Evolutionary conservation across 1,140 invertebrate species (phyloP).

Genomic region (Argopecten irradians): DNA sequence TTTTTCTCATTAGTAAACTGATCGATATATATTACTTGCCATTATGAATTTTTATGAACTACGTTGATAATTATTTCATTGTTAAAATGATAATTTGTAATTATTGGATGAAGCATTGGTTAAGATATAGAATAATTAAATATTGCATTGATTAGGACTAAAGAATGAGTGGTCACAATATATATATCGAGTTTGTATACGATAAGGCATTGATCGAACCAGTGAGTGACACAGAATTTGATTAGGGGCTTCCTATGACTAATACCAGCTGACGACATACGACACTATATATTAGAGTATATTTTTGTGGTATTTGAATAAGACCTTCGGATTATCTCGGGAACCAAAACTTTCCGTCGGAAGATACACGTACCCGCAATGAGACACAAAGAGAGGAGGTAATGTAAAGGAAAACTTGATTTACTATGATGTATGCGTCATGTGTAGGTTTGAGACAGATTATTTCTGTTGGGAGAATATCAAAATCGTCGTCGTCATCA

Average conservation of each 20-base stretch:
- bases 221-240: background rate
- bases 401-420: too few relatives aligned
- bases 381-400: background rate
- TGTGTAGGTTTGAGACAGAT: too few relatives aligned
- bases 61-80: background rate
- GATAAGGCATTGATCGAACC: background rate
- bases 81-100: too few relatives aligned
- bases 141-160: too few relatives aligned
- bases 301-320: background rate
- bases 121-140: too few relatives aligned
- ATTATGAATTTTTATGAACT: background rate
- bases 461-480: too few relatives aligned
- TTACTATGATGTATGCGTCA: too few relatives aligned
- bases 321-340: background rate
- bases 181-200: too few relatives aligned
- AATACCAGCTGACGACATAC: background rate
- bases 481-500: too few relatives aligned
- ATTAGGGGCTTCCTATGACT: background rate
- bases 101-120: too few relatives aligned
- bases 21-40: background rate
- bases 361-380: background rate
- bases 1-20: background rate
- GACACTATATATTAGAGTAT: background rate
- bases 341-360: background rate
- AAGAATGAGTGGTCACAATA: too few relatives aligned